A percentile compares a stretch with the other conserved stretches of the same genome.
phyloP scores from a whole-genome alignment of 2,113 vertebrate species.

The Polypterus senegalus region DNA sequence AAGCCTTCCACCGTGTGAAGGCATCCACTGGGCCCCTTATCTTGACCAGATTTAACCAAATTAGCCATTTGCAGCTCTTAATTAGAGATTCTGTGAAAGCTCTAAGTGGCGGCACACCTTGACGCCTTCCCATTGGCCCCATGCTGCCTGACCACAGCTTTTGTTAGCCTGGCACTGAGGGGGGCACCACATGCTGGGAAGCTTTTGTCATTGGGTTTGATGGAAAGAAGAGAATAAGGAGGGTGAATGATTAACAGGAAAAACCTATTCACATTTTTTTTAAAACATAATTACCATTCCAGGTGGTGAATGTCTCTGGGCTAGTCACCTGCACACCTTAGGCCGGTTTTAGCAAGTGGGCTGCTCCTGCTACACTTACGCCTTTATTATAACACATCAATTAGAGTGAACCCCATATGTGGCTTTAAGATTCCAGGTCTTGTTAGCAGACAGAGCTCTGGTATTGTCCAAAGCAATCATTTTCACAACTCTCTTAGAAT shows the following conservation, averaged over 20 bases:
- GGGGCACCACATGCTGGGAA: neutral
- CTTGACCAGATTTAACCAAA: too few relatives aligned
- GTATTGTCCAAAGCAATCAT: too few relatives aligned
- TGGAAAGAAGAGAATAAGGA: conserved; percentile 1
- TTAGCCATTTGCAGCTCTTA: too few relatives aligned
- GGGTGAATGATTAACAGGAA: neutral
- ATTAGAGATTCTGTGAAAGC: conserved; percentile 2
- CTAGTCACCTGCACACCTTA: neutral
- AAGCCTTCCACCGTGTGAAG: too few relatives aligned
- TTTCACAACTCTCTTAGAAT: too few relatives aligned
- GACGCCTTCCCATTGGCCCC: neutral
- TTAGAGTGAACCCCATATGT: too few relatives aligned
- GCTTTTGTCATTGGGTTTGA: neutral
- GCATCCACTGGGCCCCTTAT: too few relatives aligned
- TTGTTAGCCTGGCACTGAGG: neutral
- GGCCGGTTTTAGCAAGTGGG: neutral
- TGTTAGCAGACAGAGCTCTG: too few relatives aligned
- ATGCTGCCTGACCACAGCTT: conserved; percentile 10
- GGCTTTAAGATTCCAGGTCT: too few relatives aligned
- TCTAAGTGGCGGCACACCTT: neutral
- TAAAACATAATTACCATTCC: neutral
- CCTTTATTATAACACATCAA: too few relatives aligned
- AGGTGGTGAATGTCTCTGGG: neutral
- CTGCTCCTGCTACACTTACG: too few relatives aligned
- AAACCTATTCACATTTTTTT: neutral